Percentiles rank a stretch among this genome's conserved stretches.
Conservation (phyloP, 1,140 invertebrate species). For the Macrocentrus cingulum region DNA sequence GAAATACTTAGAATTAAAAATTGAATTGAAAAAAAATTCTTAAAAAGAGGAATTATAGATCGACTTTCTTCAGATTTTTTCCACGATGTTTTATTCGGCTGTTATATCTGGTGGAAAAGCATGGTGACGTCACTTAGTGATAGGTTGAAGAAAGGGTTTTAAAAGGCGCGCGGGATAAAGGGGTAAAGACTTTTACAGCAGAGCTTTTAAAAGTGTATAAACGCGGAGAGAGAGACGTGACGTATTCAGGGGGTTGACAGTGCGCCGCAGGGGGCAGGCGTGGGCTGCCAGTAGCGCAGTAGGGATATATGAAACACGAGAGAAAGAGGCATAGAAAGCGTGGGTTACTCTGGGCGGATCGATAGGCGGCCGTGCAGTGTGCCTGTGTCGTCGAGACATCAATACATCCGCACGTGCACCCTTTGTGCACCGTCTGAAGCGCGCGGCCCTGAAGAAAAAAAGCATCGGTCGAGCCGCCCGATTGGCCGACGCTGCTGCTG, state of each 20-base stretch:
- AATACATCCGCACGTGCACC: slow-evolving; percentile 39
- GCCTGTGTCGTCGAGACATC: slow-evolving; percentile 34
- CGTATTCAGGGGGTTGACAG: slow-evolving; percentile 2
- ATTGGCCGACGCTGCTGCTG: slow-evolving; percentile 13
- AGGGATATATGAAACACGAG: neutral
- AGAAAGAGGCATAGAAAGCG: slow-evolving; percentile 37
- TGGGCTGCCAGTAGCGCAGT: slow-evolving; percentile 4
- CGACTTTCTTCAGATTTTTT: neutral
- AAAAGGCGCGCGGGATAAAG: neutral
- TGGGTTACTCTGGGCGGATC: slow-evolving; percentile 39
- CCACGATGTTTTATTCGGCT: slow-evolving; percentile 7
- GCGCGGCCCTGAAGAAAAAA: slow-evolving; percentile 29
- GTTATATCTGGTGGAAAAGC: neutral
- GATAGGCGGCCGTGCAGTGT: slow-evolving; percentile 44
- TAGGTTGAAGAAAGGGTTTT: slow-evolving; percentile 5
- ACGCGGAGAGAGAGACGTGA: neutral
- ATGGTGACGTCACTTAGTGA: no score
- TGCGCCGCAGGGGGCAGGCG: neutral
- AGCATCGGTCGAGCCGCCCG: neutral
- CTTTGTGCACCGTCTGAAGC: slow-evolving; percentile 39
- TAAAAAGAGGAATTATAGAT: no score
- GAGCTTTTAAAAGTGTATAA: no score
- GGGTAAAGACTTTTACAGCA: neutral
- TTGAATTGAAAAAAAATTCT: no score
- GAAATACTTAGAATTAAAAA: no score